Evolutionary conservation across 2,113 vertebrate species (phyloP).

Genomic region (Microtus ochrogaster): DNA sequence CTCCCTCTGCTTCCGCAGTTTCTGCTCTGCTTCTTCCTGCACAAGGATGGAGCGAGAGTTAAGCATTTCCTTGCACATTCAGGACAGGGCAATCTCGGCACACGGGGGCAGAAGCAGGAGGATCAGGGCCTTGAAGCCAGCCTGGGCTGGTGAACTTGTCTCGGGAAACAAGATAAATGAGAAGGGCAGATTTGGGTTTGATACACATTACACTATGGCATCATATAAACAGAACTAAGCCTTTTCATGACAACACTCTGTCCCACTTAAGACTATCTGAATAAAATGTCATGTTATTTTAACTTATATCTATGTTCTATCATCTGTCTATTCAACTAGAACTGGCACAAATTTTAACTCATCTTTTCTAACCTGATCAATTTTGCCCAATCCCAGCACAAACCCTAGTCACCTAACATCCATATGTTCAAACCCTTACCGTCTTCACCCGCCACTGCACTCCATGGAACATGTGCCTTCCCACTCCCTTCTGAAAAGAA

Average conservation of each 20-base stretch:
- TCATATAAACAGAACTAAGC: neutral
- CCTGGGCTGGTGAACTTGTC: neutral
- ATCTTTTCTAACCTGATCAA: neutral
- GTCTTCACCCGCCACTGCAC: neutral
- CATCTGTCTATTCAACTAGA: neutral
- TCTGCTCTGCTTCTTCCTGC: slow-evolving; percentile 92
- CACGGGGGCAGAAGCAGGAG: neutral
- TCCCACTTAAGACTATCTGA: neutral
- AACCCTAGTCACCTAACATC: neutral
- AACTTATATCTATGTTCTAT: neutral
- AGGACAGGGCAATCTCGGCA: neutral
- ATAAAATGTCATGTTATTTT: neutral
- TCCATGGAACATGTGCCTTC: neutral
- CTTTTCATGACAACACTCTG: neutral
- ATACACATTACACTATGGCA: neutral
- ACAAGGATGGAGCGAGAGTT: neutral
- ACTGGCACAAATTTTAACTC: neutral
- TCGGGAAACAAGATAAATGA: neutral
- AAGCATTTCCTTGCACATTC: slow-evolving; percentile 29
- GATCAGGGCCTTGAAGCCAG: neutral
- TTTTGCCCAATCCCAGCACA: neutral
- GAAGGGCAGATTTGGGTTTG: neutral
- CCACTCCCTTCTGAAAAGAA: neutral
- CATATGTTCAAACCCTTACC: neutral
- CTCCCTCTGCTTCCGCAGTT: slow-evolving; percentile 89